Evolutionary conservation across 2,113 vertebrate genomes (phyloP), one percentile per base, ranked within the genome.

Genomic region (Piaya cayana): DNA sequence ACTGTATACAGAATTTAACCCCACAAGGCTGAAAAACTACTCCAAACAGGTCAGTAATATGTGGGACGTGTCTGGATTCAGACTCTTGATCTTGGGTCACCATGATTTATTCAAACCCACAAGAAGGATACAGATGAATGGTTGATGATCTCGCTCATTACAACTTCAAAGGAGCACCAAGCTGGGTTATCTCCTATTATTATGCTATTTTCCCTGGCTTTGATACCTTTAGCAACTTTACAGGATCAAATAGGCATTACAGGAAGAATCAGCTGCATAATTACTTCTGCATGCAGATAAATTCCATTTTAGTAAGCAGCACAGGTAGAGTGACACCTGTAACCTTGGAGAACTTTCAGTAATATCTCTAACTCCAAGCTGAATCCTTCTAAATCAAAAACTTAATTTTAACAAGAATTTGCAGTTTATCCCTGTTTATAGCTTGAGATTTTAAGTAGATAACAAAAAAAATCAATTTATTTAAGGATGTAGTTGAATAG

Each of bases 1-100:
- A 15, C 45, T 4, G 5, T 4, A 5, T 6, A 0, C 15, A 1
- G 49, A 42, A 25, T 18, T 67, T 27, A 22, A 37, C 75, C 11
- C 21, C n/a, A 3, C 17, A 0, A 11, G 52, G 39, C 43, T 37
- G 45, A 37, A 65, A 13, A 17, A 37, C 6, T n/a, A n/a, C 58
- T 62, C 36, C 52, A n/a, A 4, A 45, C 67, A 37, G 36, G 21
- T 21, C 68, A 34, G 29, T 3, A 19, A 36, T 0, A 13, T 5
- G 13, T 50, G 50, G 68, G 12, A 5, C 63, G 71, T 49, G 9
- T 8, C 69, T 30, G 49, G 29, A 21, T 13, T 39, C 36, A 22
- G 12, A 29, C 36, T 9, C 63, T 8, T 30, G 4, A 12, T 32
- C 11, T 11, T 3, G 5, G 34, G 45, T 25, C 65, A 9, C 30